Conservation (phyloP, 2,797 vertebrate species). For the Eutrigla gurnardus region DNA sequence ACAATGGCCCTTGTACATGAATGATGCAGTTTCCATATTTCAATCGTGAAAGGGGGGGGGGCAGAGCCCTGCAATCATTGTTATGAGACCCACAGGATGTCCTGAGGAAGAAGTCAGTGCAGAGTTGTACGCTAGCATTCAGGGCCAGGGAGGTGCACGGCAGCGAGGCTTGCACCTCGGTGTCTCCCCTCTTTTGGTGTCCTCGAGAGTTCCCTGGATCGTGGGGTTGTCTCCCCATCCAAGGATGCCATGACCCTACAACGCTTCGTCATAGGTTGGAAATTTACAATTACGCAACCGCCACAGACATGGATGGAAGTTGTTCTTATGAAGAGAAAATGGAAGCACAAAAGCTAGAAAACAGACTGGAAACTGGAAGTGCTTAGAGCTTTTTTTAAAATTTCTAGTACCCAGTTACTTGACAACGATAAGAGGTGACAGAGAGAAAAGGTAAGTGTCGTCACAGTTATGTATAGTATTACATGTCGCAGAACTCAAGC, state of each 20-base stretch:
- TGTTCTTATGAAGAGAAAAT: conserved; percentile 52
- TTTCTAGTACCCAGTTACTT: conserved; percentile 18
- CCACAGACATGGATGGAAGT: conserved; percentile 37
- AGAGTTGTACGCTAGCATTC: conserved; percentile 69
- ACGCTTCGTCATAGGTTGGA: conserved; percentile 23
- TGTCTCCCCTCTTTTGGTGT: conserved; percentile 54
- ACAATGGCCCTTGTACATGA: conserved; percentile 70
- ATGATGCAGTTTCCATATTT: conserved; percentile 83
- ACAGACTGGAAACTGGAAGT: conserved; percentile 11
- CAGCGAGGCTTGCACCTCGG: conserved; percentile 62
- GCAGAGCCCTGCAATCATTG: conserved; percentile 89
- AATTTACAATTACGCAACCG: conserved; percentile 27
- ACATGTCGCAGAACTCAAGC: conserved; percentile 66
- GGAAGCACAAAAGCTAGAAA: conserved; percentile 46
- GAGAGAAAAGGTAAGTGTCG: conserved; percentile 63
- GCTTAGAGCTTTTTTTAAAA: background rate
- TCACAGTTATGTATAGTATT: conserved; percentile 25
- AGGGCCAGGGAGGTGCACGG: conserved; percentile 69
- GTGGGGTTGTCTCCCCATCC: conserved; percentile 27
- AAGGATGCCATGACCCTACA: conserved; percentile 47
- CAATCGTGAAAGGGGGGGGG: conserved; percentile 72
- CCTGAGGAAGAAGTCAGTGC: conserved; percentile 93
- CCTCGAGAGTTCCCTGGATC: conserved; percentile 56
- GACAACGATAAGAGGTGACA: conserved; percentile 11
- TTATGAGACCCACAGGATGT: conserved; percentile 96